These are phyloP conservation scores for Drosophila engyochracea DNA, from an alignment of 2,888 invertebrate genomes.

Conservation along the genomic window DNA sequence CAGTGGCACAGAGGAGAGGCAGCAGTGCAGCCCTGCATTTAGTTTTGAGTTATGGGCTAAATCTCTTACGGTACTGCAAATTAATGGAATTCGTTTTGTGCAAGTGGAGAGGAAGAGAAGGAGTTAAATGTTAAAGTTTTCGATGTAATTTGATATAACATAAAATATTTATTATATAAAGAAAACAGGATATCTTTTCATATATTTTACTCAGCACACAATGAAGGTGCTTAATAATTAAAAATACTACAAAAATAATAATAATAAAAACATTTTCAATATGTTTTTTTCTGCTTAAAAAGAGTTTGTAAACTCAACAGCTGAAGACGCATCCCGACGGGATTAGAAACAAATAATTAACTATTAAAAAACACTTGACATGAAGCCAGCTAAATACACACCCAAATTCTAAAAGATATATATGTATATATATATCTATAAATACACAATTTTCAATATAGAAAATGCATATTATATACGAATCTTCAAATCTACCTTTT, in stretches of 20 bases:
- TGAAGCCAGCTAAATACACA: not conserved
- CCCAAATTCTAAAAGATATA: not conserved
- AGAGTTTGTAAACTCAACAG: not conserved
- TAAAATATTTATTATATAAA: not conserved
- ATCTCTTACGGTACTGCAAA: constrained; percentile 35
- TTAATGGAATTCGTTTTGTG: constrained; percentile 21
- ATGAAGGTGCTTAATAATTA: not conserved
- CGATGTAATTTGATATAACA: not conserved
- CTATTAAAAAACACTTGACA: not conserved
- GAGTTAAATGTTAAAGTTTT: not conserved
- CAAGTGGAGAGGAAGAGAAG: not conserved
- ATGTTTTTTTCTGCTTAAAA: not conserved
- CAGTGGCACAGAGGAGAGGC: constrained; percentile 15
- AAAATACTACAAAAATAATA: not conserved
- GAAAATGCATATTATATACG: not conserved
- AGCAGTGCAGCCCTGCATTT: constrained; percentile 27
- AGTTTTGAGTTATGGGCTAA: constrained; percentile 63
- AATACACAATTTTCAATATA: not conserved
- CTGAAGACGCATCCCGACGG: not conserved
- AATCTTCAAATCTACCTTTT: not conserved
- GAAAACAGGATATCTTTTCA: not conserved
- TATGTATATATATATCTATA: too few species aligned
- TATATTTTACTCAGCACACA: not conserved
- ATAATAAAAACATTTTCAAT: not conserved
- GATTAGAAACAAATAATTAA: not conserved